A percentile compares a stretch with the other conserved stretches of the same genome.
These are phyloP conservation scores for Quadroppia sp. DNA, from an alignment of 2,888 invertebrate genomes.

Conservation along the genomic window DNA sequence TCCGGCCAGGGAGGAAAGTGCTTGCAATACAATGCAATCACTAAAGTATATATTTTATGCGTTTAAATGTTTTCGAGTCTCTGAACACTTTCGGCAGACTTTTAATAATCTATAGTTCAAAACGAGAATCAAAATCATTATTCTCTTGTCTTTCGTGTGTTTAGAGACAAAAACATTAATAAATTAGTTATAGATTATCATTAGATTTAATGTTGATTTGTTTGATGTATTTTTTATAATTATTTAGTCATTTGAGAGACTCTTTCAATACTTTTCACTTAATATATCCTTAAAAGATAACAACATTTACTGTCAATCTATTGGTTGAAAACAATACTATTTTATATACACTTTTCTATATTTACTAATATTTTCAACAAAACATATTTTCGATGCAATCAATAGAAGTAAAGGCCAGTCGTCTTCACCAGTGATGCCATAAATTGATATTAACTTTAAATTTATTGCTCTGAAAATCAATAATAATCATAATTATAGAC, in stretches of 20 bases:
- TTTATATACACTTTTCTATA: neutral
- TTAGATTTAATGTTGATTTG: constrained; percentile 10
- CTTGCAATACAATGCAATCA: constrained; percentile 3
- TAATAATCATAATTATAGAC: neutral
- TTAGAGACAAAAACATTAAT: neutral
- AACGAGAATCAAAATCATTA: neutral
- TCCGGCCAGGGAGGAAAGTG: constrained; percentile 32
- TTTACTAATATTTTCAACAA: neutral
- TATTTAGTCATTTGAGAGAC: neutral
- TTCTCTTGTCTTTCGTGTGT: neutral
- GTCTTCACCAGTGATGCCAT: constrained; percentile 17
- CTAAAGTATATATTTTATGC: neutral
- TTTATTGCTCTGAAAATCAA: constrained; percentile 20
- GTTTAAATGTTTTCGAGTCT: neutral
- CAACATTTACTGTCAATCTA: too few relatives aligned
- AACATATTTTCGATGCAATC: neutral
- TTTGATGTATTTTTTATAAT: neutral
- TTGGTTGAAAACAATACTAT: too few relatives aligned
- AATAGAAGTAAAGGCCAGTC: neutral
- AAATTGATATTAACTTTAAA: neutral
- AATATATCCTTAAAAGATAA: too few relatives aligned
- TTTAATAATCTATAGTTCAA: constrained; percentile 2
- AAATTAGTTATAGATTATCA: neutral
- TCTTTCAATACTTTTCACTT: too few relatives aligned
- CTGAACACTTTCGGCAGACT: constrained; percentile 1